Base-by-base conservation (phyloP, 2,113 vertebrate genomes). In the Verasper variegatus region DNA sequence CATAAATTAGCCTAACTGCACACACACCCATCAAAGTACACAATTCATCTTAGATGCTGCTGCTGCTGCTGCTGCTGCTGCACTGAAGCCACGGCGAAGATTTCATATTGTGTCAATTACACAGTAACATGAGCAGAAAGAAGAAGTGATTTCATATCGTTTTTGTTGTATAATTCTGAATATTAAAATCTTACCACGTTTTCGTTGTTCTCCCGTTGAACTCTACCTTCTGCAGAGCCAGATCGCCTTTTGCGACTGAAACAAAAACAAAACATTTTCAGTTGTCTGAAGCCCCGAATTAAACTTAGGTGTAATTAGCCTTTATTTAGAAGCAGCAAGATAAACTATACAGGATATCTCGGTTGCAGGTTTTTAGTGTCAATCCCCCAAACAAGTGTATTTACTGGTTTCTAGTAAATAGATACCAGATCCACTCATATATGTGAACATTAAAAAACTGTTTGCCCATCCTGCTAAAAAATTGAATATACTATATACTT, bases 201-300 rank as follows among this genome's bases (percentile, higher is more conserved):
- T 83, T 99, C 98, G 10, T 95, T 92, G 67, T 98, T 96, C 0
- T 96, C 96, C 84, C 92, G 20, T 93, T 93, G 92, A 27, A 76
- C 62, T 0, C 90, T 83, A 6, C 86, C 23, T 9, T 85, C 85
- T 58, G 85, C 93, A 0, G 96, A 95, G 0, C 87, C 89, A 1
- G 97, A 98, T 56, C 95, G 94, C 62, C 97, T 95, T 90, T 99
- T 99, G 7, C 97, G 95, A 76, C 96, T 98, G 73, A 52, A 86
- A 82, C 14, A 68, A 55, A 64, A 68, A 42, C 4, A 10, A 24
- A 24, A 6, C 1, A 61, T 13, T 17, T 20, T 87, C n/a, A 76
- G 9, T 58, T 52, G 7, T 71, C 7, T 35, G 54, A 6, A 58
- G 2, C 27, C 2, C 35, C 0, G 35, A 37, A 2, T 37, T 37